phyloP scores from a whole-genome alignment of 2,888 invertebrate genomes.

The Bugula neritina region DNA sequence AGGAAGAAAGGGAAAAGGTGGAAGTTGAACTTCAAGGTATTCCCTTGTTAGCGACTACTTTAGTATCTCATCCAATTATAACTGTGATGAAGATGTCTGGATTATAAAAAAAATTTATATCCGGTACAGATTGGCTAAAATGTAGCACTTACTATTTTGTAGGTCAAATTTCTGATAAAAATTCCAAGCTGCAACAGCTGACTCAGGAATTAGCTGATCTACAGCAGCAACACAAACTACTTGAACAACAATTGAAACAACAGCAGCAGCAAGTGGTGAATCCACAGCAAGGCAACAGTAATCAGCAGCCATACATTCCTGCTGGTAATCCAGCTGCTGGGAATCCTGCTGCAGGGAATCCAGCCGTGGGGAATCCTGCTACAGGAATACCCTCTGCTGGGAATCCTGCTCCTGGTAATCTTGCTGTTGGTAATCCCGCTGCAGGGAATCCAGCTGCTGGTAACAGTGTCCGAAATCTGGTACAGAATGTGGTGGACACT shows the following conservation, averaged over 20 bases:
- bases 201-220: neutral
- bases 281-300: neutral
- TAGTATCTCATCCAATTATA: no score
- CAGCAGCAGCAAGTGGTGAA: neutral
- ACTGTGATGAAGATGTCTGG: no score
- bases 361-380: neutral
- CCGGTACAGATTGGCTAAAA: no score
- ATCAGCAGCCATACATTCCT: neutral
- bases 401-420: neutral
- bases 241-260: neutral
- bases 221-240: neutral
- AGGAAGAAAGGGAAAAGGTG: neutral
- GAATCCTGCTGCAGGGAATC: neutral
- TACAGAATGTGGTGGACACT: neutral
- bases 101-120: no score
- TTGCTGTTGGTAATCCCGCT: neutral
- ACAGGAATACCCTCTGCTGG: neutral
- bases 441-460: neutral
- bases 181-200: neutral
- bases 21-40: neutral
- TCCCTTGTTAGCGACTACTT: no score
- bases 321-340: neutral
- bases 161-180: neutral
- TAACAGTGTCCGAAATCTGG: neutral
- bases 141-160: neutral